phyloP scores from a whole-genome alignment of 2,888 invertebrate genomes.

The Noctua janthe region DNA sequence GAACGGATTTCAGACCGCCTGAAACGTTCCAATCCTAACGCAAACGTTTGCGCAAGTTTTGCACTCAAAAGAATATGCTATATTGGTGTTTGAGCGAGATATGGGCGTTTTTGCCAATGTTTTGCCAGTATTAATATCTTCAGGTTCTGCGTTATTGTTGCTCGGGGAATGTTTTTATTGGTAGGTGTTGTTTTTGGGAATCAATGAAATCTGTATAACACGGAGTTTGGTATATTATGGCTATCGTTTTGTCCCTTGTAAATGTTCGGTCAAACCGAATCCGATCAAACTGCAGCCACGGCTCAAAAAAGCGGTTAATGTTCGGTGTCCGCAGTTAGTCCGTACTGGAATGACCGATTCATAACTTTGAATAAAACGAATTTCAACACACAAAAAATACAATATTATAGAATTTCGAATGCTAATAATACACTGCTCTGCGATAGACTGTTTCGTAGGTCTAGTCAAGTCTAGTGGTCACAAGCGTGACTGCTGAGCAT shows the following conservation, averaged over 20 bases:
- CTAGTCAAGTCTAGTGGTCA: too few relatives aligned
- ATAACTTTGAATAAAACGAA: background rate
- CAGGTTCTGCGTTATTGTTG: conserved; percentile 44
- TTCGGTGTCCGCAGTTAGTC: background rate
- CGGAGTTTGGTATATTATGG: background rate
- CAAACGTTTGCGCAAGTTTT: conserved; percentile 84
- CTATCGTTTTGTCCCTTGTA: background rate
- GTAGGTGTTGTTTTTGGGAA: background rate
- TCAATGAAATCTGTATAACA: background rate
- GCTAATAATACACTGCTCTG: background rate
- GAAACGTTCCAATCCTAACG: conserved; percentile 80
- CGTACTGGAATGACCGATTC: background rate
- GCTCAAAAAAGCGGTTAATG: too few relatives aligned
- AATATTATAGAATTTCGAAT: background rate
- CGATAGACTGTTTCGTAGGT: too few relatives aligned
- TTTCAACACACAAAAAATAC: background rate
- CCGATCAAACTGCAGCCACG: too few relatives aligned
- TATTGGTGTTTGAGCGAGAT: conserved; percentile 77
- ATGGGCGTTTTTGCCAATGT: conserved; percentile 64
- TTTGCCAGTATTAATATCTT: conserved; percentile 53
- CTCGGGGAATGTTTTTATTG: conserved; percentile 26
- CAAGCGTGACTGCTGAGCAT: too few relatives aligned
- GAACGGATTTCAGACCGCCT: conserved; percentile 81
- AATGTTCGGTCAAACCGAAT: background rate
- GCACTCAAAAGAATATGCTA: conserved; percentile 83